A percentile compares a stretch with the other conserved stretches of the same genome.
phyloP scores from a whole-genome alignment of 1,140 invertebrate species.

The Heliconius himera region DNA sequence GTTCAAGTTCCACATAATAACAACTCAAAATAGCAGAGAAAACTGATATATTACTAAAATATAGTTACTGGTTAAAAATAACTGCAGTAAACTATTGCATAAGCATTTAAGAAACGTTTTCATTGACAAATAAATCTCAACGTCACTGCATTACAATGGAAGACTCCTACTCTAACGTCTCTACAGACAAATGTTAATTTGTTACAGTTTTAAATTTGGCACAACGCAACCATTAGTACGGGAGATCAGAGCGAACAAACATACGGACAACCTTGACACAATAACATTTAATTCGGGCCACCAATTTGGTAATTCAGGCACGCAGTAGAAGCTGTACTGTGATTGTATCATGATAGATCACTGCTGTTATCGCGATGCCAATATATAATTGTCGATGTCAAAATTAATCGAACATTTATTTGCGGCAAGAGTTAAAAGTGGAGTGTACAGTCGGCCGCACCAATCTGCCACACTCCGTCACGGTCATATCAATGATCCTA shows the following conservation, averaged over 20 bases:
- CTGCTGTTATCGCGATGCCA: constrained; percentile 43
- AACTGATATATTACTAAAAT: too few species aligned
- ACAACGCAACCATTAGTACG: constrained; percentile 47
- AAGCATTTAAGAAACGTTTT: neutral
- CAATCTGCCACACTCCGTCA: constrained; percentile 28
- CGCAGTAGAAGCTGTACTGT: constrained; percentile 50
- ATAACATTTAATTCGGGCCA: constrained; percentile 72
- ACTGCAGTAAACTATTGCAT: neutral
- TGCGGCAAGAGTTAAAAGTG: neutral
- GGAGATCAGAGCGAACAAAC: constrained; percentile 47
- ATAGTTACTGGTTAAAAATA: too few species aligned
- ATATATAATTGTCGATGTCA: constrained; percentile 33
- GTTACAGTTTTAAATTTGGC: constrained; percentile 49
- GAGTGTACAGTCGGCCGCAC: constrained; percentile 1
- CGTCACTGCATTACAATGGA: constrained; percentile 41
- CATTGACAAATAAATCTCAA: neutral
- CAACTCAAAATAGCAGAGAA: too few species aligned
- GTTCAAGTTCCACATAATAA: too few species aligned
- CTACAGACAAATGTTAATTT: constrained; percentile 46
- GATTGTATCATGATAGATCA: constrained; percentile 64
- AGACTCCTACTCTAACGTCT: constrained; percentile 22
- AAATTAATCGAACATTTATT: constrained; percentile 26
- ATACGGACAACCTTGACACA: constrained; percentile 63
- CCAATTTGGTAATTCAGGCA: constrained; percentile 64
- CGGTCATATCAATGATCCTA: constrained; percentile 32